A percentile compares a stretch with the other conserved stretches of the same genome.
These are phyloP conservation scores for Chaenogobius annularis DNA, from an alignment of 2,113 vertebrate genomes.

Conservation along the genomic window DNA sequence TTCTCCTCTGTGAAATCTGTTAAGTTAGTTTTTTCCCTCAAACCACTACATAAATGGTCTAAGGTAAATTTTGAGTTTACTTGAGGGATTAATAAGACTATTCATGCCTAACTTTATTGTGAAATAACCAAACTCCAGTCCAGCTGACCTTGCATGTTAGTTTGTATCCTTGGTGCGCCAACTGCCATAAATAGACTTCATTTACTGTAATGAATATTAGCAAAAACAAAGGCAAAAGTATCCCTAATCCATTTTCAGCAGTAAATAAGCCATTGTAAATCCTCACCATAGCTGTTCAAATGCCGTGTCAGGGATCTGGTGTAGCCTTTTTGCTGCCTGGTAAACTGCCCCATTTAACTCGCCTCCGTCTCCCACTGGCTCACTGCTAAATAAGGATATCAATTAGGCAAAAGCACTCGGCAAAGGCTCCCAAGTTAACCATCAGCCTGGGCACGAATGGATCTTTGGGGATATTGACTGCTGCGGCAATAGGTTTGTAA, in stretches of 20 bases:
- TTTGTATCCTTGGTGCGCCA: conserved; percentile 41
- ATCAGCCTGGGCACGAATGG: conserved; percentile 80
- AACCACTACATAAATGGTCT: too few relatives aligned
- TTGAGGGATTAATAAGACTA: background rate
- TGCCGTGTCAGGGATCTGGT: conserved; percentile 63
- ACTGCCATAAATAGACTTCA: conserved; percentile 54
- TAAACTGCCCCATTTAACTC: conserved; percentile 83
- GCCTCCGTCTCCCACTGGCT: conserved; percentile 77
- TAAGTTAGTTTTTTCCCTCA: too few relatives aligned
- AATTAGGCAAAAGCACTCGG: conserved; percentile 82
- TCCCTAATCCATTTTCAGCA: conserved; percentile 48
- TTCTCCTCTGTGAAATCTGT: background rate
- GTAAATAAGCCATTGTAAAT: conserved; percentile 66
- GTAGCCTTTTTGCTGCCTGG: conserved; percentile 69
- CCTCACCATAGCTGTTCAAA: conserved; percentile 48
- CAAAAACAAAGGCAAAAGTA: conserved; percentile 42
- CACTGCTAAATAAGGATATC: conserved; percentile 83
- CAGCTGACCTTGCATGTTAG: conserved; percentile 33
- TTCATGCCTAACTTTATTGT: background rate
- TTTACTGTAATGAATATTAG: conserved; percentile 42
- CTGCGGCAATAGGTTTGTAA: conserved; percentile 81
- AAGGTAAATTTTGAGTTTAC: background rate
- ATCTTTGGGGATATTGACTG: conserved; percentile 84
- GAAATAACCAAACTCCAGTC: background rate
- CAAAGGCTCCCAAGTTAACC: conserved; percentile 83